Evolutionary conservation across 2,888 invertebrate species (phyloP).

Genomic region (Leptopilina drosophilae): DNA sequence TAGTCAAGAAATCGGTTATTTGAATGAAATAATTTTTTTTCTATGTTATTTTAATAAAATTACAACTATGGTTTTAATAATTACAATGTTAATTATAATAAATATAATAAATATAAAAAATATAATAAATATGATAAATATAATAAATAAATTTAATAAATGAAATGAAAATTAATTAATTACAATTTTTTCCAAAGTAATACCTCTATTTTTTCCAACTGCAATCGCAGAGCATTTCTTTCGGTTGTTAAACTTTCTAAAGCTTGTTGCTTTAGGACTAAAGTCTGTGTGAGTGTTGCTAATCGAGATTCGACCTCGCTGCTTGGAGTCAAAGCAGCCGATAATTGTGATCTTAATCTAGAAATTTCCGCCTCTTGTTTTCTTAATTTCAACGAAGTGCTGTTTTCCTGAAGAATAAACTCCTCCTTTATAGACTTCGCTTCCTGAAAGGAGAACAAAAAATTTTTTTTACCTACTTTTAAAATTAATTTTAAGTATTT

Average conservation of each 20-base stretch:
- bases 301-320: constrained; percentile 72
- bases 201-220: constrained; percentile 89
- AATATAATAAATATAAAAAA: too few relatives aligned
- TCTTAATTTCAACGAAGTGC: constrained; percentile 77
- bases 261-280: constrained; percentile 90
- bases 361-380: constrained; percentile 81
- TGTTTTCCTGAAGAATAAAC: constrained; percentile 77
- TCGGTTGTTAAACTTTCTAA: constrained; percentile 91
- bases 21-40: too few relatives aligned
- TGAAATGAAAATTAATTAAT: constrained; percentile 1
- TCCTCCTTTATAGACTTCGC: constrained; percentile 80
- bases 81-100: too few relatives aligned
- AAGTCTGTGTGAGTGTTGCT: constrained; percentile 84
- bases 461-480: background rate
- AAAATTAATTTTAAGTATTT: background rate
- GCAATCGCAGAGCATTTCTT: constrained; percentile 89
- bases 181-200: constrained; percentile 43
- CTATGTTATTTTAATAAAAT: too few relatives aligned
- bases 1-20: too few relatives aligned
- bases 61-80: too few relatives aligned
- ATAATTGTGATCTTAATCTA: constrained; percentile 79
- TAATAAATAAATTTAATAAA: background rate
- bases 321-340: constrained; percentile 71
- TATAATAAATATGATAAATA: too few relatives aligned
- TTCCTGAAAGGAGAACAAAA: constrained; percentile 73